Evolutionary conservation across 2,888 invertebrate genomes (phyloP).

Genomic region (Pammene fasciana): DNA sequence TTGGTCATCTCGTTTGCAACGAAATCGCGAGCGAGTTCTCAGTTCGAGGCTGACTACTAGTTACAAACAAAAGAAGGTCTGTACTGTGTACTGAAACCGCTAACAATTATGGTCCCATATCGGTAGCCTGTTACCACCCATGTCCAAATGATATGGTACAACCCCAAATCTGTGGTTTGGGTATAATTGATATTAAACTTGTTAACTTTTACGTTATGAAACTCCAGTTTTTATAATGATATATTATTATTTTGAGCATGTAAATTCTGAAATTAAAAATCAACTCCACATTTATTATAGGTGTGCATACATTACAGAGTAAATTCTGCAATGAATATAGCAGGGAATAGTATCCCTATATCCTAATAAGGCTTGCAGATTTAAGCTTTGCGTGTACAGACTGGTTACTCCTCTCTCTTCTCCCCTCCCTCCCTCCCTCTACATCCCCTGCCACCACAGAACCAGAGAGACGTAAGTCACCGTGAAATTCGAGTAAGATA

Average conservation of each 20-base stretch:
- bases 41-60: too few relatives aligned
- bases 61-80: not conserved
- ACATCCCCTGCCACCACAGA: not conserved
- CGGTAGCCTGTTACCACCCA: not conserved
- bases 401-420: not conserved
- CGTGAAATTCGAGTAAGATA: not conserved
- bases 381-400: conserved; percentile 7
- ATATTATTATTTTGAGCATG: too few relatives aligned
- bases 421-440: not conserved
- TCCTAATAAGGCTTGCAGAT: conserved; percentile 9
- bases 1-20: too few relatives aligned
- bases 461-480: not conserved
- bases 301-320: too few relatives aligned
- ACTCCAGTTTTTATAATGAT: too few relatives aligned
- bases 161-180: not conserved
- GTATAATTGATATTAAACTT: not conserved
- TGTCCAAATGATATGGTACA: not conserved
- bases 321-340: not conserved
- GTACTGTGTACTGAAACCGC: not conserved
- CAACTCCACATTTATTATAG: too few relatives aligned
- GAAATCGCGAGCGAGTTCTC: too few relatives aligned
- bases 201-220: not conserved
- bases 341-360: not conserved
- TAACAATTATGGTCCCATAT: not conserved
- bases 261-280: too few relatives aligned